phyloP scores from a whole-genome alignment of 2,797 vertebrate species.

The Eospalax fontanierii region DNA sequence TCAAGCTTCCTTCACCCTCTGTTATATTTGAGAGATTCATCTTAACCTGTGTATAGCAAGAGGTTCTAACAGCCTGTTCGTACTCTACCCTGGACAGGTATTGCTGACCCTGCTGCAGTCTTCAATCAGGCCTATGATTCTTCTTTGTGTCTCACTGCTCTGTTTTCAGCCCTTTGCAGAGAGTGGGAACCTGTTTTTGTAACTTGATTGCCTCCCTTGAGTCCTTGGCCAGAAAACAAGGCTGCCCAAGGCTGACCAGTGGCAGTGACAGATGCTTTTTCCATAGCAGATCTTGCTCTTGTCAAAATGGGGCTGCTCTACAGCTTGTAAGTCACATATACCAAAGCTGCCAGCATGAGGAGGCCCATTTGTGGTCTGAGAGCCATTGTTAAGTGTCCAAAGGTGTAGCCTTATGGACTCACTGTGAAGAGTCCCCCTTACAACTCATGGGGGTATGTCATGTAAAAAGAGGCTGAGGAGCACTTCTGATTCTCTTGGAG shows the following conservation, averaged over 20 bases:
- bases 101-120: background rate
- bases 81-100: background rate
- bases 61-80: background rate
- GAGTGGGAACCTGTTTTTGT: conserved; percentile 4
- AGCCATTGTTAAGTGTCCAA: accelerated
- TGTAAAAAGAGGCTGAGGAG: too few relatives aligned
- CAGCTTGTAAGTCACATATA: background rate
- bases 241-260: background rate
- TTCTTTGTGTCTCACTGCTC: background rate
- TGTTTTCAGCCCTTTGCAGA: background rate
- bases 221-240: conserved; percentile 48
- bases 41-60: background rate
- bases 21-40: background rate
- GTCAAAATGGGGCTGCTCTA: background rate
- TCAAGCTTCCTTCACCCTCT: background rate
- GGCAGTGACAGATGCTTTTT: conserved; percentile 48
- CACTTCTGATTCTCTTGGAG: background rate
- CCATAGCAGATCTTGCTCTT: background rate
- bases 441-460: accelerated
- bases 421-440: accelerated
- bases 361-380: too few relatives aligned
- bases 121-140: background rate
- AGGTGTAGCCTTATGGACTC: accelerated
- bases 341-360: background rate
- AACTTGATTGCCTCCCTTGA: background rate